phyloP scores from a whole-genome alignment of 1,140 invertebrate species.

The Sitodiplosis mosellana region DNA sequence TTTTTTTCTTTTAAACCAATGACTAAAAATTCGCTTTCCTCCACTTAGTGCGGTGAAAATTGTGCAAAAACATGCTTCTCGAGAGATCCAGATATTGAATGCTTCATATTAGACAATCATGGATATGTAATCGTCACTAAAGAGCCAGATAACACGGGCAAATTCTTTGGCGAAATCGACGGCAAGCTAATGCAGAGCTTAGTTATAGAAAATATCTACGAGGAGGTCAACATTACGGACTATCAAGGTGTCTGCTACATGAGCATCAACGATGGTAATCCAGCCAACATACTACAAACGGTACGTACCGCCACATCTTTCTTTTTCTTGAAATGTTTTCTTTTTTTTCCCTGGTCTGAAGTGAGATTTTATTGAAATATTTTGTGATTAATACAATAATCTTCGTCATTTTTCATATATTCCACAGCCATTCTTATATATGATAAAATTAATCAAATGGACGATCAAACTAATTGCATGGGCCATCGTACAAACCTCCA shows the following conservation, averaged over 20 bases:
- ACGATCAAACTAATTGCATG: constrained; percentile 25
- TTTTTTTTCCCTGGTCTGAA: constrained; percentile 1
- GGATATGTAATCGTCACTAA: constrained; percentile 70
- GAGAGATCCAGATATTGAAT: constrained; percentile 38
- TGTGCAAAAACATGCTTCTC: constrained; percentile 47
- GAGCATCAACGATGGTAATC: constrained; percentile 36
- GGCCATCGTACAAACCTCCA: constrained; percentile 26
- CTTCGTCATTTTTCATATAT: too few species aligned
- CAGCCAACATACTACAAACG: constrained; percentile 36
- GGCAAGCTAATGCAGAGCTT: constrained; percentile 62
- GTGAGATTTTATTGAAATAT: too few species aligned
- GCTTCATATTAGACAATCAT: constrained; percentile 77
- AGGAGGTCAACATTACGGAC: constrained; percentile 58
- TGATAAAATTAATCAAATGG: constrained; percentile 20
- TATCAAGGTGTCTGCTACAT: constrained; percentile 79
- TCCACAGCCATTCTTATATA: constrained; percentile 8
- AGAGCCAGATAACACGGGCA: constrained; percentile 49
- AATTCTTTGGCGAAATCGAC: constrained; percentile 69
- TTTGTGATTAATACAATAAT: too few species aligned
- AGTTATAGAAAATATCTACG: constrained; percentile 59
- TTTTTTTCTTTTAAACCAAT: too few species aligned
- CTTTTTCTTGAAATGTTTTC: too few species aligned
- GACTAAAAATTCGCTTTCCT: too few species aligned
- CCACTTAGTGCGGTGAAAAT: constrained; percentile 33
- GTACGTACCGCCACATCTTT: constrained; percentile 26